These are phyloP conservation scores for Ridgeia piscesae DNA, from an alignment of 1,140 invertebrate genomes.

Conservation along the genomic window DNA sequence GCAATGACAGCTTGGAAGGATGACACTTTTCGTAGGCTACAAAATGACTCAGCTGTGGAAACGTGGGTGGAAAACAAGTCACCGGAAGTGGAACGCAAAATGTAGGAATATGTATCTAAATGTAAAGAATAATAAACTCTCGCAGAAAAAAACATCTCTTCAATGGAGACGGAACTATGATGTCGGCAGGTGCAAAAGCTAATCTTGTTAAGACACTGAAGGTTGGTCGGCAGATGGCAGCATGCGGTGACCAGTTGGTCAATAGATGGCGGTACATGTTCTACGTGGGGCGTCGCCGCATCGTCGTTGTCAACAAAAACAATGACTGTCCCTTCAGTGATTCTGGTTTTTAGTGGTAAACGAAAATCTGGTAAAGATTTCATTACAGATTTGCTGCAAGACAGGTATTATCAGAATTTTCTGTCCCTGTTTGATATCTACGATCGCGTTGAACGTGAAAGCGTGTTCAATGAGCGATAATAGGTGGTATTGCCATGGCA, in stretches of 20 bases:
- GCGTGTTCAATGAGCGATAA: not conserved
- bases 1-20: too few species aligned
- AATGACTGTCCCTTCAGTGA: not conserved
- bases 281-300: not conserved
- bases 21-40: too few species aligned
- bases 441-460: not conserved
- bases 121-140: too few species aligned
- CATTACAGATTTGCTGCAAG: slow-evolving; percentile 9
- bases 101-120: too few species aligned
- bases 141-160: too few species aligned
- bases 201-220: not conserved
- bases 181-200: too few species aligned
- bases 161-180: too few species aligned
- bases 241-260: not conserved
- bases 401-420: not conserved
- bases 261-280: not conserved
- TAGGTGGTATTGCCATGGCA: not conserved
- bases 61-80: too few species aligned
- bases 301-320: not conserved
- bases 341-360: slow-evolving; percentile 10
- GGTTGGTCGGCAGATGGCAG: not conserved
- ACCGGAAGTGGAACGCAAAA: too few species aligned
- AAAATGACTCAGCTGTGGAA: too few species aligned
- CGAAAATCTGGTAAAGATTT: slow-evolving; percentile 16
- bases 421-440: not conserved